Conservation (phyloP, 2,888 invertebrate species). For the Tolmerus cingulatus region DNA sequence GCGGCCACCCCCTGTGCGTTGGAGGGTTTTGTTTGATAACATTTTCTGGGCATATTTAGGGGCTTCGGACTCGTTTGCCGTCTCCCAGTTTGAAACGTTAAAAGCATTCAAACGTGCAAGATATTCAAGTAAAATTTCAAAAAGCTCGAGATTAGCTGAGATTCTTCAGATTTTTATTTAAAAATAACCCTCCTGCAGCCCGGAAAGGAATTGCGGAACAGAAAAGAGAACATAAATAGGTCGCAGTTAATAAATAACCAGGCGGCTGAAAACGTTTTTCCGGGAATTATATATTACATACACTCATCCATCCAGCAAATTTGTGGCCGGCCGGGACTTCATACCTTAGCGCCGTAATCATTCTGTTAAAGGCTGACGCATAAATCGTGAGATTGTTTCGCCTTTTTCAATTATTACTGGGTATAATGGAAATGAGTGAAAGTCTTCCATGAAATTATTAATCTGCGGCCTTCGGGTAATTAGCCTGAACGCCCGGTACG, state of each 20-base stretch:
- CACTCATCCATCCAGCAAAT: background rate
- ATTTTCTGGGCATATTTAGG: background rate
- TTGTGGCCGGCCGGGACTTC: background rate
- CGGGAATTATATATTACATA: background rate
- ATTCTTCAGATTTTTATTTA: background rate
- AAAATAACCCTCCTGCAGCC: background rate
- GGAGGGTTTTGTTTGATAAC: background rate
- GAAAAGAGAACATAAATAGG: background rate
- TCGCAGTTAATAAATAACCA: background rate
- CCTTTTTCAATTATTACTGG: background rate
- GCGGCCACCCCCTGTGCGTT: background rate
- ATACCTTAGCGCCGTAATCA: background rate
- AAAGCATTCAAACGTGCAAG: background rate
- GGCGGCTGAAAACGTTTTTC: background rate
- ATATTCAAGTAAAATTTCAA: background rate
- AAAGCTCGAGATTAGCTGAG: background rate
- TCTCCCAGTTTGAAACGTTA: background rate
- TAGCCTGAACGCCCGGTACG: background rate
- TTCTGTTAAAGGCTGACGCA: background rate
- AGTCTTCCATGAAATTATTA: slow-evolving; percentile 22
- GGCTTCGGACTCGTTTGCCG: background rate
- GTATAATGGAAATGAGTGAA: slow-evolving; percentile 1
- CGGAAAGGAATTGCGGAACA: background rate
- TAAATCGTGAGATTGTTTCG: background rate
- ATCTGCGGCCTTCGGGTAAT: slow-evolving; percentile 8